Base-by-base conservation (phyloP, 2,888 invertebrate species). In the Nasonovia ribisnigri region DNA sequence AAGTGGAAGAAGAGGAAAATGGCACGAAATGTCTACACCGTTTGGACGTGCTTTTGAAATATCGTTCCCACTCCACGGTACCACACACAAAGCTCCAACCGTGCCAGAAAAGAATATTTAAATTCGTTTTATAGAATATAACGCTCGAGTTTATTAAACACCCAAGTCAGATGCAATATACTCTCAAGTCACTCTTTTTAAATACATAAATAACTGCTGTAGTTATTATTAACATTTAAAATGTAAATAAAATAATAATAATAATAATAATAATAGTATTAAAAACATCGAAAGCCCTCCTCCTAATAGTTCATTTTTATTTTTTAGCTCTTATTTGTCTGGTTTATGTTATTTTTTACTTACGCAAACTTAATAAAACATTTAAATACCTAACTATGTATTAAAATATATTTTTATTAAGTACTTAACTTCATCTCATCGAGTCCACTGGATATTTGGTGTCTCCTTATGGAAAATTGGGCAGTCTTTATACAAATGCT, bases 71-170 rank as follows among this genome's bases (percentile, higher is more conserved):
- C 67, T 92, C 87, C 67, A 67, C 36, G n/a, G 26, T 57, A 51
- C 43, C 42, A 57, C 43, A 92, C 91, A 84, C 60, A 87, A 92
- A 92, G 46, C 92, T n/a, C 86, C 87, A 26, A 92, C 60, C 92
- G 92, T 87, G 92, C 92, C 87, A 92, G 92, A 92, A 60, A 92
- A 92, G 60, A 92, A 92, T 92, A 92, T 92, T 92, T 87, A 88
- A 92, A 92, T 88, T 92, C 60, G 67, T 87, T 92, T 92, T 48
- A 51, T 88, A 43, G 36, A 87, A 86, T 92, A 87, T 88, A 92
- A 36, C 46, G 36, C 13, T 20, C 67, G 29, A 87, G 92, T 92
- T 87, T 92, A 92, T 92, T 87, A 87, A 92, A 87, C 87, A 88
- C 67, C 92, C 92, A 29, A 92, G 92, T 92, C 92, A 88, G 42